Conservation (phyloP, 92 coral and sea anemone species). For the Epizoanthus stellaris region DNA sequence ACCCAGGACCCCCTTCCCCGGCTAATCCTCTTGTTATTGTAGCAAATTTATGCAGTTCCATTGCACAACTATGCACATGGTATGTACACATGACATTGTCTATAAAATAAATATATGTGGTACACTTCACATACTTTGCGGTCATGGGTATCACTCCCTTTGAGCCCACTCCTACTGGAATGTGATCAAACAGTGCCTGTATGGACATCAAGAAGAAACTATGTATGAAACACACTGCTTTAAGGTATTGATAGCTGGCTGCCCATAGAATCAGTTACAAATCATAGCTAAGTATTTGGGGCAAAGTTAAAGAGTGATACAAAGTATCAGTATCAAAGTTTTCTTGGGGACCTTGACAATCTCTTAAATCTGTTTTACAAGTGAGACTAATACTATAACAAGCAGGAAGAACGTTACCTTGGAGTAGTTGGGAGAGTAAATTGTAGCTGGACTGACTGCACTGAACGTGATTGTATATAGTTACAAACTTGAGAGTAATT, state of each 20-base stretch:
- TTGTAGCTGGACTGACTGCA: not conserved
- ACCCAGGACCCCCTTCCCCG: too few species aligned
- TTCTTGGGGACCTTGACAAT: not conserved
- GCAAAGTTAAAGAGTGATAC: too few species aligned
- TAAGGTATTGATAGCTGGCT: not conserved
- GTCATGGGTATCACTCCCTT: slow-evolving; percentile 98
- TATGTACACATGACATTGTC: too few species aligned
- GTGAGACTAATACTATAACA: not conserved
- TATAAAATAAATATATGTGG: not conserved
- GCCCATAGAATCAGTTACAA: too few species aligned
- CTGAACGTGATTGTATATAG: too few species aligned
- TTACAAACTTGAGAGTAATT: too few species aligned
- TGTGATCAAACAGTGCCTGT: slow-evolving; percentile 92
- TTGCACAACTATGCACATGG: too few species aligned
- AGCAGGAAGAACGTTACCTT: not conserved
- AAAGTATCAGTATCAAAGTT: too few species aligned
- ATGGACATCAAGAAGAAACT: not conserved
- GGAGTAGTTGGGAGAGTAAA: not conserved
- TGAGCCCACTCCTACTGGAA: slow-evolving; percentile 99
- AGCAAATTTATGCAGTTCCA: too few species aligned
- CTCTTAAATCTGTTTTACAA: not conserved
- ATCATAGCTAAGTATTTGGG: too few species aligned
- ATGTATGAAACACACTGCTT: not conserved
- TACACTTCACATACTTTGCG: slow-evolving; percentile 75
- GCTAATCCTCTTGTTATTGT: too few species aligned